Conservation (phyloP, 2,113 vertebrate genomes). For the Lanius ludovicianus region DNA sequence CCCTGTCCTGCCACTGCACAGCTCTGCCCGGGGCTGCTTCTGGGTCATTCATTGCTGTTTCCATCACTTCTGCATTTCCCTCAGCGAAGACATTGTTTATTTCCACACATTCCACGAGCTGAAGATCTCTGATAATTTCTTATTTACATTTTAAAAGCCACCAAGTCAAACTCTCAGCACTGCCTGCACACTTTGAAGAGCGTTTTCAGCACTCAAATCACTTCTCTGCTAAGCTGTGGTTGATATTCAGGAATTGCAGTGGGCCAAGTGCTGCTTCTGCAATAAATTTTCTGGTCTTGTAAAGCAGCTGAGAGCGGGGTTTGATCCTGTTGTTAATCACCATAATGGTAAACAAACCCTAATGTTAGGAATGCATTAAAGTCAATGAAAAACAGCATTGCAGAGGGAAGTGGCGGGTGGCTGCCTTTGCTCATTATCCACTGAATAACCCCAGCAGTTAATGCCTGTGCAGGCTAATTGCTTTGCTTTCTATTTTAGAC, state of each 20-base stretch:
- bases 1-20: neutral
- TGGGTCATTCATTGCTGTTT: neutral
- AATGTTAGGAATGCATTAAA: slow-evolving; percentile 25
- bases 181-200: neutral
- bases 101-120: neutral
- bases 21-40: neutral
- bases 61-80: neutral
- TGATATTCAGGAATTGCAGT: neutral
- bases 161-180: neutral
- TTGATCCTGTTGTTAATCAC: slow-evolving; percentile 40
- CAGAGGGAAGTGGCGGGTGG: slow-evolving; percentile 17
- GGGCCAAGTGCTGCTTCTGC: neutral
- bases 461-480: slow-evolving; percentile 58
- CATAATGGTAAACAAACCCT: slow-evolving; percentile 41
- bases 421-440: slow-evolving; percentile 49
- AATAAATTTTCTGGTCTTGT: neutral
- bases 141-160: neutral
- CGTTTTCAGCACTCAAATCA: neutral
- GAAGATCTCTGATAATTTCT: neutral
- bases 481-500: slow-evolving; percentile 60
- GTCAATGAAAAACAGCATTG: slow-evolving; percentile 30
- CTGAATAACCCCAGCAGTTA: slow-evolving; percentile 61
- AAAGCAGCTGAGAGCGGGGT: neutral
- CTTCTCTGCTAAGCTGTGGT: neutral
- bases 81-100: neutral